phyloP scores from a whole-genome alignment of 2,888 invertebrate genomes.

The Andrena bicolor region DNA sequence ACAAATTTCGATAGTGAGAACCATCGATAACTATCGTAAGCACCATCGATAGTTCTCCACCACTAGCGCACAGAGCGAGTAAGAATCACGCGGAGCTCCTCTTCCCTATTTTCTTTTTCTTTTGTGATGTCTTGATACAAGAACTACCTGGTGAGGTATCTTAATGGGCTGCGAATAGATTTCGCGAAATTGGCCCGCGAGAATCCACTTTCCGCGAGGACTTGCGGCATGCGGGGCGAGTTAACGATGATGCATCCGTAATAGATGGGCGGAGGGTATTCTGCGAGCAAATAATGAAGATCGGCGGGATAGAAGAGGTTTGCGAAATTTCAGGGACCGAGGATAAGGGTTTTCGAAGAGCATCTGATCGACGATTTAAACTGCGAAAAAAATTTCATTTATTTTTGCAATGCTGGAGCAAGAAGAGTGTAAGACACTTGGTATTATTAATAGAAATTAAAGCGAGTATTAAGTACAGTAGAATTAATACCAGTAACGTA shows the following conservation, averaged over 20 bases:
- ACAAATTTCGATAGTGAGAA: no score
- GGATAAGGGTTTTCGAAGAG: not conserved
- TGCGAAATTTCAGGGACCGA: not conserved
- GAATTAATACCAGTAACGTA: no score
- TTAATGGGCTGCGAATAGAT: constrained; percentile 12
- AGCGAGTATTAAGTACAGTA: no score
- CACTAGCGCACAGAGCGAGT: not conserved
- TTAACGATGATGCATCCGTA: not conserved
- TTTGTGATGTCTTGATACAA: not conserved
- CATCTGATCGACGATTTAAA: not conserved
- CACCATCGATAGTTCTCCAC: no score
- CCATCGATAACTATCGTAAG: no score
- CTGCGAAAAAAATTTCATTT: not conserved
- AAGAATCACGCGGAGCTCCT: not conserved
- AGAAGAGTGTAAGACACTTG: no score
- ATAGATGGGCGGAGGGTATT: not conserved
- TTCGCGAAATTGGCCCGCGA: not conserved
- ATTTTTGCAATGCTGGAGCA: not conserved
- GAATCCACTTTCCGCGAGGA: not conserved
- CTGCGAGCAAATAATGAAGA: not conserved
- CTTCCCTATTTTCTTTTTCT: not conserved
- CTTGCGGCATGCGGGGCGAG: not conserved
- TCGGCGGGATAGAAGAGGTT: not conserved
- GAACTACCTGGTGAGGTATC: constrained; percentile 4
- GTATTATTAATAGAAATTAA: no score